These are phyloP conservation scores for Holothuria glaberrima DNA, from an alignment of 35 echinoderm and acorn worm species.

Conservation along the genomic window DNA sequence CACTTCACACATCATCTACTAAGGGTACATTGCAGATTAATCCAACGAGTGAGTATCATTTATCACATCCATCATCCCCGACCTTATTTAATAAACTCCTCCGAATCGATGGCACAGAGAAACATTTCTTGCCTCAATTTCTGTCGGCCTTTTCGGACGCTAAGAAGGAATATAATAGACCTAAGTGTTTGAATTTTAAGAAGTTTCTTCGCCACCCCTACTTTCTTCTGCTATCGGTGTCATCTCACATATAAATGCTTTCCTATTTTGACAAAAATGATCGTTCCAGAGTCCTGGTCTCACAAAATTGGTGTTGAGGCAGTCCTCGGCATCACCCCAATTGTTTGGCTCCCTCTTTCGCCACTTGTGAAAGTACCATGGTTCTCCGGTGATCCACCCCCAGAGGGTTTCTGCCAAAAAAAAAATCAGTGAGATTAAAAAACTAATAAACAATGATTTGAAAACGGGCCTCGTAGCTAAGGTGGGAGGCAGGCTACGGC, in stretches of 20 bases:
- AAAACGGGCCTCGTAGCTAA: background rate
- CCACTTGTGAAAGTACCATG: background rate
- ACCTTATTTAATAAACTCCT: too few relatives aligned
- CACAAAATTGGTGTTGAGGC: slow-evolving; percentile 47
- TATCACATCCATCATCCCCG: too few relatives aligned
- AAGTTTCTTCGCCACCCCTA: background rate
- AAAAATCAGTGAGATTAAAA: background rate
- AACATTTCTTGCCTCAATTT: too few relatives aligned
- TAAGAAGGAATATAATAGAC: too few relatives aligned
- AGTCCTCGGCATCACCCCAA: slow-evolving; percentile 26
- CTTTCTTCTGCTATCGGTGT: background rate
- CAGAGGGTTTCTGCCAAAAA: background rate
- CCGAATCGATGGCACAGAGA: too few relatives aligned
- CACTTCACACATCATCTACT: background rate
- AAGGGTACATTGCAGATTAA: too few relatives aligned
- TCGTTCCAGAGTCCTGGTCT: slow-evolving; percentile 36
- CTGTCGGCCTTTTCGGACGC: too few relatives aligned
- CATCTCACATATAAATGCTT: slow-evolving; percentile 34
- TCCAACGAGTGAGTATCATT: too few relatives aligned
- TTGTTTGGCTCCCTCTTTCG: slow-evolving; percentile 36
- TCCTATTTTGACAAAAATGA: slow-evolving; percentile 47
- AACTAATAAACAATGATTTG: background rate
- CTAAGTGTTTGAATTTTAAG: too few relatives aligned
- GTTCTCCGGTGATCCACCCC: slow-evolving; percentile 32
- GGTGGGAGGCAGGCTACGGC: too few relatives aligned